Base-by-base conservation (phyloP, 2,888 invertebrate species). In the Gymnoscelis rufifasciata region DNA sequence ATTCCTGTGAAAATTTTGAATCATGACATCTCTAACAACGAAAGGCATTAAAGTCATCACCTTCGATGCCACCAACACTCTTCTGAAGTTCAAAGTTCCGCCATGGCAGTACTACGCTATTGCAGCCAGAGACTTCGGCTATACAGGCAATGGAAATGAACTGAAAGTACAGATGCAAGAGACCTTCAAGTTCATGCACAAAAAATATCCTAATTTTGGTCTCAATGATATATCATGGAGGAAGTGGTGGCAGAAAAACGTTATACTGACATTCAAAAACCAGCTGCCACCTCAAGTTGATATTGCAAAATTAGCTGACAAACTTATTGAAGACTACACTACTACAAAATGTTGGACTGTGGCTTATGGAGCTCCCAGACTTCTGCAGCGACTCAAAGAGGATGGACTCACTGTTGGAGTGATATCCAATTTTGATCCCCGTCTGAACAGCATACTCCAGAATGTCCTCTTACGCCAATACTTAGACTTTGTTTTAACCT, bases 371-470 rank as follows among this genome's bases (percentile, higher is more conserved):
- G 89, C 91, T 13, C 68, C 89, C 7, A 90, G 91, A 44, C 77
- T 95, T n/a, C 80, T 96, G 1, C 78, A 90, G 14, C 88, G 89
- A 50, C 74, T 96, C 5, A 82, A 77, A 51, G 69, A 72, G 7
- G 79, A 74, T 42, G 75, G 78, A 14, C 63, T 90, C 8, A 61
- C 72, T 4, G 59, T 96, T 31, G 97, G 96, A 2, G 91, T 96
- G 0, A 92, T 97, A 57, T 96, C 97, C 4, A 97, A 97, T 79
- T 96, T 94, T 81, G 97, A 97, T 83, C 93, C 95, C 23, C 89
- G 97, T 23, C 82, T 97, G 1, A 88, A 91, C 49, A 82, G 88
- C 3, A 90, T 97, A 52, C 83, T 97, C 41, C 60, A 79, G 8
- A 92, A 91, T 60, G 86, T 93, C 27, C 90, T 90, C 43, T 75